Conservation (phyloP, 1,140 invertebrate genomes). For the Plectus sambesii region DNA sequence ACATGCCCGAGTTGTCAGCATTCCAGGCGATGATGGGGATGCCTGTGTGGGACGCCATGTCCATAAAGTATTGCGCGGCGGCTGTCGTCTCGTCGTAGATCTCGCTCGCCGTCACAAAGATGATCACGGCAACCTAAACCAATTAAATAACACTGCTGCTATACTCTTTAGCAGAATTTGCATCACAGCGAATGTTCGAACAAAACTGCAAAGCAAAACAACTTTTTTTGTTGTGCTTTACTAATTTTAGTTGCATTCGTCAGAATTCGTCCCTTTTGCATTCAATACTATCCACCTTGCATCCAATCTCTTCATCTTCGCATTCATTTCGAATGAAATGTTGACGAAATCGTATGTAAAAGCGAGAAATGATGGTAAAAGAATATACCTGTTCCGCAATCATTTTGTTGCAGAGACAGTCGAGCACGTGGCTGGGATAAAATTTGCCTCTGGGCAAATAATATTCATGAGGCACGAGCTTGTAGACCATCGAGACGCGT, state of each 20-base stretch:
- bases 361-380: too few relatives aligned
- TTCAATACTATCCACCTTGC: too few relatives aligned
- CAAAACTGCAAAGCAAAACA: too few relatives aligned
- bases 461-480: slow-evolving; percentile 30
- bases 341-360: too few relatives aligned
- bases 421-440: slow-evolving; percentile 34
- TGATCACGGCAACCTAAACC: slow-evolving; percentile 29
- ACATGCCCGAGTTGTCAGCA: slow-evolving; percentile 38
- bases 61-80: slow-evolving; percentile 37
- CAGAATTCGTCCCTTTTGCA: too few relatives aligned
- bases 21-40: slow-evolving; percentile 45
- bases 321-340: too few relatives aligned
- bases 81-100: slow-evolving; percentile 27
- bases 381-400: slow-evolving; percentile 30
- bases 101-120: slow-evolving; percentile 37
- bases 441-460: slow-evolving; percentile 36
- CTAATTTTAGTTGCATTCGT: too few relatives aligned
- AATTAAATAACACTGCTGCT: slow-evolving; percentile 4
- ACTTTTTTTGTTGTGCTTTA: too few relatives aligned
- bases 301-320: too few relatives aligned
- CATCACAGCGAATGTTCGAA: too few relatives aligned
- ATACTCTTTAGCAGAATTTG: too few relatives aligned
- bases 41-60: slow-evolving; percentile 36
- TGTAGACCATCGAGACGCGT: too few relatives aligned
- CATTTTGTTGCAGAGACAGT: slow-evolving; percentile 36